Base-by-base conservation (phyloP, 2,888 invertebrate genomes). In the Hoplodrina blanda region DNA sequence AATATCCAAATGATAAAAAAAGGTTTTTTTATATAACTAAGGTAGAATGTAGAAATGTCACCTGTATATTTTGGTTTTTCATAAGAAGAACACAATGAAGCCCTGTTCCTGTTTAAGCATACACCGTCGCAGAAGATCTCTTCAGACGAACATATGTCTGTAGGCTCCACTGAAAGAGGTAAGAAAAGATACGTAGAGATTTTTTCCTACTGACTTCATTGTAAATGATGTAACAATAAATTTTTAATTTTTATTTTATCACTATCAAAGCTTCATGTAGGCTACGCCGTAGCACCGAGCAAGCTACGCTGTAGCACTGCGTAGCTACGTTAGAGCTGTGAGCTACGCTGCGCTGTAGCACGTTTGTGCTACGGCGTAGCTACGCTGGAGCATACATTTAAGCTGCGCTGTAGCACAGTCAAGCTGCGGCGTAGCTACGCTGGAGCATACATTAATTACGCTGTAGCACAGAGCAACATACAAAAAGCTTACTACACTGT, bases 81-180 rank as follows among this genome's bases (percentile, higher is more conserved):
- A 50, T 5, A 33, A 17, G 62, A 41, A 53, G 56, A 13, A 49
- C 77, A 77, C 7, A 60, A 17, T 17, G 71, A 62, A 15, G 65
- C 64, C 4, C 57, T 57, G 11, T 76, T 53, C n/a, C 65, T 82
- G 20, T 81, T 76, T 11, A 89, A 76, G 57, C 90, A 90, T 2
- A 69, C 17, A 0, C 85, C 87, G 7, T 84, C 62, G 60, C 90
- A 91, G n/a, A 81, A 75, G 0, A 82, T 63, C 63, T 90, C 85
- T 2, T 80, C n/a, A 30, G 67, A 54, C 11, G 69, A 59, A 65
- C 84, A 84, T 15, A 64, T 54, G 8, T 80, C 56, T 11, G 44
- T 30, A 2, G 68, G 57, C 0, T 77, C 75, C 55, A 73, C 84
- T 80, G 62, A 10, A 67, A 76, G 46, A n/a, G 6, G 17, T 2